Conservation (phyloP, 2,113 vertebrate species). For the Ammodytes marinus region DNA sequence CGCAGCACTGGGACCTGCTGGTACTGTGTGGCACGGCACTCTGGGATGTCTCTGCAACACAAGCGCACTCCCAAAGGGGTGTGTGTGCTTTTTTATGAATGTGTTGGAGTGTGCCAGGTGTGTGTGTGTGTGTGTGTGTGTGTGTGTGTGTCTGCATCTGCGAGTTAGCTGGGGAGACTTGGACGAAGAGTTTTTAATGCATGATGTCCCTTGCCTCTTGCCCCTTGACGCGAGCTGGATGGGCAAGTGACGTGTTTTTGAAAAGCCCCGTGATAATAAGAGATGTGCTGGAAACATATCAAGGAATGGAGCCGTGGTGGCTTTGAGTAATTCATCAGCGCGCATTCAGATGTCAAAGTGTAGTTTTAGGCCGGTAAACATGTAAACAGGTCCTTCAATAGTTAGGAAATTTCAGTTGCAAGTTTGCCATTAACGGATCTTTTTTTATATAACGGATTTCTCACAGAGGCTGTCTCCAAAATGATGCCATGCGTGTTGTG, state of each 20-base stretch:
- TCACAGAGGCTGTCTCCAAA: not conserved
- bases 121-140: conserved; percentile 17
- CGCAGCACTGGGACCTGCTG: conserved; percentile 61
- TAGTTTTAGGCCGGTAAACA: conserved; percentile 49
- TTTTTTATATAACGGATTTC: not conserved
- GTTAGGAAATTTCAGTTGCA: conserved; percentile 9
- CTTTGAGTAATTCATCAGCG: conserved; percentile 62
- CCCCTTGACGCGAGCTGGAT: conserved; percentile 65
- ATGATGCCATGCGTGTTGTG: not conserved
- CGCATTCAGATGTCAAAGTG: conserved; percentile 56
- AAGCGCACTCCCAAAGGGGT: conserved; percentile 50
- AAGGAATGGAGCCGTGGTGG: conserved; percentile 63
- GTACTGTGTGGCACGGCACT: conserved; percentile 57
- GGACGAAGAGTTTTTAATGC: conserved; percentile 66
- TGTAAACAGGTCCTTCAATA: conserved; percentile 35
- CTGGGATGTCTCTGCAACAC: conserved; percentile 46
- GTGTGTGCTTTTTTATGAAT: conserved; percentile 17
- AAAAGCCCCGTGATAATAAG: conserved; percentile 69
- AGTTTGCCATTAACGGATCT: not conserved
- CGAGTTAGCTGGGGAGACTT: conserved; percentile 36
- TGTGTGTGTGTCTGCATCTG: conserved; percentile 39
- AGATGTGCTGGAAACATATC: conserved; percentile 69
- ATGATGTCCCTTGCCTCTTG: conserved; percentile 54
- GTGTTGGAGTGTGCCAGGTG: not conserved
- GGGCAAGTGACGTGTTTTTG: conserved; percentile 60